Evolutionary conservation across 2,797 vertebrate species (phyloP).

Genomic region (Morus bassanus): DNA sequence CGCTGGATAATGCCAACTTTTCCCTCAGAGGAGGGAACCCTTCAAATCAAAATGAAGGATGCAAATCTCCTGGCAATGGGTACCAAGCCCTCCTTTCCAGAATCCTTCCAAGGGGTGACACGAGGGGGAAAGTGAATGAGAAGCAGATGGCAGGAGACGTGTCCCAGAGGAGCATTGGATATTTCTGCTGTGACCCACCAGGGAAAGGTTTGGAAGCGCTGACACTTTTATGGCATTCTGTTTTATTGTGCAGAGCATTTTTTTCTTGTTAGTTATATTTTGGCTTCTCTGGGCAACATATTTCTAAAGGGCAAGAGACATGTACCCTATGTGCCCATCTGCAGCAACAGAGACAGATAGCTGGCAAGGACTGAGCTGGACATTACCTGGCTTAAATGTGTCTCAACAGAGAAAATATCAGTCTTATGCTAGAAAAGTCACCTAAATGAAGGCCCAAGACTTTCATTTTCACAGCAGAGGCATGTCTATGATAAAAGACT

Average conservation of each 20-base stretch:
- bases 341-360: background rate
- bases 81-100: slow-evolving; percentile 23
- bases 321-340: background rate
- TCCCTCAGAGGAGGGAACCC: background rate
- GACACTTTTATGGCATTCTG: slow-evolving; percentile 57
- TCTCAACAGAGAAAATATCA: background rate
- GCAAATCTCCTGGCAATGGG: slow-evolving; percentile 9
- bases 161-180: slow-evolving; percentile 23
- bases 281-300: slow-evolving; percentile 33
- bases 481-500: background rate
- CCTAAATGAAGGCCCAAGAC: background rate
- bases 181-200: slow-evolving; percentile 62
- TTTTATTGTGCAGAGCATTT: slow-evolving; percentile 50
- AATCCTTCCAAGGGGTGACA: slow-evolving; percentile 24
- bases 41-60: slow-evolving; percentile 43
- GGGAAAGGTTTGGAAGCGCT: slow-evolving; percentile 52
- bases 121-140: background rate
- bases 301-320: slow-evolving; percentile 29
- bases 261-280: slow-evolving; percentile 46
- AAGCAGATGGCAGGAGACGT: slow-evolving; percentile 33
- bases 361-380: background rate
- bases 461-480: background rate
- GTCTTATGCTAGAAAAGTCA: background rate
- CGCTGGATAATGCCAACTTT: slow-evolving; percentile 14
- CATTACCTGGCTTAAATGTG: background rate